Base-by-base conservation (phyloP, 2,113 vertebrate genomes). In the Mastomys coucha region DNA sequence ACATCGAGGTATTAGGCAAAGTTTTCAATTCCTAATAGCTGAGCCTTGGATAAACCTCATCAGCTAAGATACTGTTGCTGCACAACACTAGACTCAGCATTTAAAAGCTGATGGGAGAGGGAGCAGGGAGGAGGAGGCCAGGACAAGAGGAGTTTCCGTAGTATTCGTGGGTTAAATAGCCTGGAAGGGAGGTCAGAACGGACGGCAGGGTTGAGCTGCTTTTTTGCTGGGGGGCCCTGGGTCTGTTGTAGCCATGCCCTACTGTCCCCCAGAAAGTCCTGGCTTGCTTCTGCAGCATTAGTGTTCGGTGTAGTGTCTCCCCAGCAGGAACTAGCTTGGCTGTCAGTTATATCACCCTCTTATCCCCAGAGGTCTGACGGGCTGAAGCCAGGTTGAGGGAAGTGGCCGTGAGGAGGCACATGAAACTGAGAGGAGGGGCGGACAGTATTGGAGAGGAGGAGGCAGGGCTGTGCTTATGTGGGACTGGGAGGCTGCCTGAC, bases 341-440 rank as follows among this genome's bases (percentile, higher is more conserved):
- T 22, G 1, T 39, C 16, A 42, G 11, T 63, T 13, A 28, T 2
- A 16, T 70, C 2, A 26, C 24, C 11, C 13, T 9, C 0, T 53
- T 63, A 5, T 26, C 16, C 28, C 7, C 56, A 1, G 19, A 31
- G 69, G 12, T 24, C 88, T 72, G 22, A 12, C 12, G n/a, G 45
- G 5, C 94, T 22, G 56, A 13, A 69, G 33, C 28, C 19, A 13
- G 45, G 11, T 0, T 28, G 42, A 51, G 20, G 31, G 39, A 20
- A 39, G 60, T 26, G 17, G 76, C 19, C 17, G 26, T 5, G 26
- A 73, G 19, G 31, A 73, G 60, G n/a, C n/a, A 36, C 20, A 12
- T 16, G 42, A 10, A 51, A 49, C 39, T 10, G 51, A 45, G 9
- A 31, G 0, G 13, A 1, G 16, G n/a, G 33, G 20, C 7, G 5